Evolutionary conservation across 2,888 invertebrate genomes (phyloP).

Genomic region (Drosophila atripex): DNA sequence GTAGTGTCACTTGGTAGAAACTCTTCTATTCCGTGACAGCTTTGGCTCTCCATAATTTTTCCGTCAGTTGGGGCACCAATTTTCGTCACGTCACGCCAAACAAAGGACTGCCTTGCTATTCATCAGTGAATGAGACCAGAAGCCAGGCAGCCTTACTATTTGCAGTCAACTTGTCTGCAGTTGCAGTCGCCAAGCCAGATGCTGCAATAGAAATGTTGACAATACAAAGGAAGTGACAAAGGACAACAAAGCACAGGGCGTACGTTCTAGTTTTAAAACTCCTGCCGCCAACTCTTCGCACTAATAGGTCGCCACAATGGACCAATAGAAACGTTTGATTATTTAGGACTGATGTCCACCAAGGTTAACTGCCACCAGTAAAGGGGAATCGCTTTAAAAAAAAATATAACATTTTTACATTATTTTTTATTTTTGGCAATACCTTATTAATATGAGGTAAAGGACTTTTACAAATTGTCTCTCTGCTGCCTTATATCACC

Average conservation of each 20-base stretch:
- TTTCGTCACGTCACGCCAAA: conserved; percentile 45
- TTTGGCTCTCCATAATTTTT: conserved; percentile 13
- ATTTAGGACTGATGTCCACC: conserved; percentile 24
- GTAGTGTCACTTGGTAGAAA: conserved; percentile 7
- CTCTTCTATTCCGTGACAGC: conserved; percentile 4
- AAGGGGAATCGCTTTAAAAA: background rate
- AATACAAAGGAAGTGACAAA: conserved; percentile 42
- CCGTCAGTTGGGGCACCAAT: conserved; percentile 41
- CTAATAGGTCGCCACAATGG: conserved; percentile 10
- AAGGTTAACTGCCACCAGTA: conserved; percentile 27
- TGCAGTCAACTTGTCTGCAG: conserved; percentile 48
- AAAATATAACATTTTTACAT: background rate
- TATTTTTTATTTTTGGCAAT: too few species aligned
- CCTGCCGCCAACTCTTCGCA: background rate
- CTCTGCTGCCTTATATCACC: too few species aligned
- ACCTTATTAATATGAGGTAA: too few species aligned
- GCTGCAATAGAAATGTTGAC: conserved; percentile 35
- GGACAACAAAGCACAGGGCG: conserved; percentile 10
- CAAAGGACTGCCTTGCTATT: conserved; percentile 35
- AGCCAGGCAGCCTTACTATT: conserved; percentile 34
- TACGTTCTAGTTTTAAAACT: conserved; percentile 7
- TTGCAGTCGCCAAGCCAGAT: conserved; percentile 9
- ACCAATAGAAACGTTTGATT: conserved; percentile 40
- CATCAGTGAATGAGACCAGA: conserved; percentile 13
- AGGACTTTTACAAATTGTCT: too few species aligned